Evolutionary conservation across 2,113 vertebrate genomes (phyloP).

Genomic region (Syngnathoides biaculeatus): DNA sequence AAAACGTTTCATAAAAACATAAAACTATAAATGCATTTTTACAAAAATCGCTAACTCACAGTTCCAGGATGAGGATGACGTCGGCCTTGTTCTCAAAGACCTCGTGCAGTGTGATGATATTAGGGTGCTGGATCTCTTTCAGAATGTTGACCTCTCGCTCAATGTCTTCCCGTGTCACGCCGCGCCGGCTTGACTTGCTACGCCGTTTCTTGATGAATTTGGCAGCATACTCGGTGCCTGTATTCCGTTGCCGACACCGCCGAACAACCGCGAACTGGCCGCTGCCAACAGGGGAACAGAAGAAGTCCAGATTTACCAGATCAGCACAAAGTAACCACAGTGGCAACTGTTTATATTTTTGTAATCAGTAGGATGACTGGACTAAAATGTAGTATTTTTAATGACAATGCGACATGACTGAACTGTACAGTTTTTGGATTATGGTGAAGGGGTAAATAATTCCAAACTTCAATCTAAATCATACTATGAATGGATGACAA

Average conservation of each 20-base stretch:
- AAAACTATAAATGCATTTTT: background rate
- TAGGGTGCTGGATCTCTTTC: constrained; percentile 92
- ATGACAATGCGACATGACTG: too few relatives aligned
- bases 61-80: constrained; percentile 95
- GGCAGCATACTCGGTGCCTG: constrained; percentile 83
- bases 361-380: too few relatives aligned
- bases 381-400: too few relatives aligned
- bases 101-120: constrained; percentile 89
- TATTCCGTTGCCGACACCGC: constrained; percentile 86
- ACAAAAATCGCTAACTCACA: constrained; percentile 78
- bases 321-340: too few relatives aligned
- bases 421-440: too few relatives aligned
- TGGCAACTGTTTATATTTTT: too few relatives aligned
- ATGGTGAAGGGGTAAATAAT: too few relatives aligned
- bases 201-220: constrained; percentile 97
- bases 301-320: too few relatives aligned
- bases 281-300: constrained; percentile 49
- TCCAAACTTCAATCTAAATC: too few relatives aligned
- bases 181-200: constrained; percentile 89
- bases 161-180: constrained; percentile 90
- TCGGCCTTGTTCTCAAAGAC: constrained; percentile 95
- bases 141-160: constrained; percentile 94
- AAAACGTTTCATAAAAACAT: too few relatives aligned
- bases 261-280: constrained; percentile 95
- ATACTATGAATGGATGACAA: too few relatives aligned